Percentiles rank a stretch among this genome's conserved stretches.
phyloP scores from a whole-genome alignment of 2,797 vertebrate species.

The Aldrovandia affinis region DNA sequence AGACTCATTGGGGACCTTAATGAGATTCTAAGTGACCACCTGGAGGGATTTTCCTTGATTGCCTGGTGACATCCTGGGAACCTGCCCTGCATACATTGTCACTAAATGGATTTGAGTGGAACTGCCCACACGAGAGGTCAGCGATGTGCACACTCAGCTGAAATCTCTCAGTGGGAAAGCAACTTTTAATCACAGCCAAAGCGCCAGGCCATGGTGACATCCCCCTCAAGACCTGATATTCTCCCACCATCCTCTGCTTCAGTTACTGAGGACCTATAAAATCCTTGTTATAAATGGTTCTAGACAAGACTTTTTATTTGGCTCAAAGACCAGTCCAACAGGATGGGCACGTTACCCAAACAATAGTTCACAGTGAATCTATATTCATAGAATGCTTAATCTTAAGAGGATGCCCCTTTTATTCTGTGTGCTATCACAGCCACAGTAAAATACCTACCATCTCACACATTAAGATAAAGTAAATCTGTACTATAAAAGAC shows the following conservation, averaged over 20 bases:
- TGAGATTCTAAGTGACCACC: neutral
- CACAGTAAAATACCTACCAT: neutral
- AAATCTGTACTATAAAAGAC: neutral
- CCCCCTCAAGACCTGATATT: slow-evolving; percentile 40
- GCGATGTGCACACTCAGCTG: slow-evolving; percentile 61
- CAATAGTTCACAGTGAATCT: neutral
- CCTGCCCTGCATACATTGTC: neutral
- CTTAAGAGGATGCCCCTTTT: neutral
- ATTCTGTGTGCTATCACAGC: neutral
- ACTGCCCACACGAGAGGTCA: slow-evolving; percentile 57
- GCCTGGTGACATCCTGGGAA: neutral
- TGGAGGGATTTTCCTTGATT: neutral
- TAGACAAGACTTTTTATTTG: neutral
- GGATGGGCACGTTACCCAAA: neutral
- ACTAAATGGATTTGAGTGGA: neutral
- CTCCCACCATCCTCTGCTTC: slow-evolving; percentile 4
- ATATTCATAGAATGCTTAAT: neutral
- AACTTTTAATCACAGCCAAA: slow-evolving; percentile 58
- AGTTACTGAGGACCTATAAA: neutral
- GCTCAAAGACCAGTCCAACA: slow-evolving; percentile 19
- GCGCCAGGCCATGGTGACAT: slow-evolving; percentile 49
- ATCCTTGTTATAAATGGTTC: neutral
- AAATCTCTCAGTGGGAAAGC: slow-evolving; percentile 60
- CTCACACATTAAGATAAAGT: neutral
- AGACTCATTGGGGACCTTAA: neutral